A percentile compares a stretch with the other conserved stretches of the same genome.
Evolutionary conservation across 2,113 vertebrate species (phyloP).

Genomic region (Myrmecobius fasciatus): DNA sequence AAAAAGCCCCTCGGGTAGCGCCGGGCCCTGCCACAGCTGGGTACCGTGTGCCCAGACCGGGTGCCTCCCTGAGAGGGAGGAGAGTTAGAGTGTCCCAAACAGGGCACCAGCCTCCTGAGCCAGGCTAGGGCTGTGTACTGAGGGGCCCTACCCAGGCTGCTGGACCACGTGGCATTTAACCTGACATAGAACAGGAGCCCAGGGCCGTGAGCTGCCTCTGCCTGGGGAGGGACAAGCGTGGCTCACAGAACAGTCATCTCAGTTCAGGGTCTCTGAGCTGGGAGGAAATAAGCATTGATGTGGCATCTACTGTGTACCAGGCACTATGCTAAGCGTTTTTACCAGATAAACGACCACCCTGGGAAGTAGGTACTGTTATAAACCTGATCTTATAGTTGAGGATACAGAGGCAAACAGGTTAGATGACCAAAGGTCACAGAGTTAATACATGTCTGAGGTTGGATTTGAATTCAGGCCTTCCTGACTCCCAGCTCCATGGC

Average conservation of each 20-base stretch:
- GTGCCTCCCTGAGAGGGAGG: background rate
- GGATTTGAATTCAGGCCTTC: background rate
- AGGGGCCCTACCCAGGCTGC: background rate
- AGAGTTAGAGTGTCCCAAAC: background rate
- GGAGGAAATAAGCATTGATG: background rate
- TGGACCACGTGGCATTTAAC: background rate
- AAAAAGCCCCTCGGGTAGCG: background rate
- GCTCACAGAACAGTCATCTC: background rate
- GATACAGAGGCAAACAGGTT: background rate
- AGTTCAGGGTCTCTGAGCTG: background rate
- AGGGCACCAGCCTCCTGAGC: background rate
- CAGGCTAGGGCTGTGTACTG: too few species aligned
- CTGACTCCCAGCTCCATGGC: background rate
- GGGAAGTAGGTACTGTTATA: background rate
- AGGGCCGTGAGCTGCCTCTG: background rate
- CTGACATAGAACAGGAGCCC: background rate
- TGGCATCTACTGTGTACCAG: background rate
- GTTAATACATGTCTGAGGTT: background rate
- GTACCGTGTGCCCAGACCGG: conserved; percentile 5
- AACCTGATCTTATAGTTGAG: background rate
- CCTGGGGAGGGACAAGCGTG: background rate
- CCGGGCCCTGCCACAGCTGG: background rate
- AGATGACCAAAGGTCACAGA: background rate
- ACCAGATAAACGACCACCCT: background rate
- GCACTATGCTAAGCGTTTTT: background rate